Conservation (phyloP, 2,113 vertebrate genomes). For the Myanophis thanlyinensis region DNA sequence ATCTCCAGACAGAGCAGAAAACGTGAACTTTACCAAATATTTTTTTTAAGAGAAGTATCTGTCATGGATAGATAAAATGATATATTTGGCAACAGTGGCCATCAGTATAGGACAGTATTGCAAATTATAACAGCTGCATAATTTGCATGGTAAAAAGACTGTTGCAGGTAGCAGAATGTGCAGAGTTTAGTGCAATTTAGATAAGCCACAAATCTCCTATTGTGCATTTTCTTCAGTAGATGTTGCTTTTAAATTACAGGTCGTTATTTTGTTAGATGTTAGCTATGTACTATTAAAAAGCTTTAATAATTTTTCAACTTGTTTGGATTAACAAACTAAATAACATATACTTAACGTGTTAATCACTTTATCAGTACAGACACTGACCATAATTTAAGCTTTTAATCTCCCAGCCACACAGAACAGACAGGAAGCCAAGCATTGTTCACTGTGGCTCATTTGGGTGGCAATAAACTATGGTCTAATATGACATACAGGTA, state of each 20-base stretch:
- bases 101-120: neutral
- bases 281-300: neutral
- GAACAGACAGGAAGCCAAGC: neutral
- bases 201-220: neutral
- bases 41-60: neutral
- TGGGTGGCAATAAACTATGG: neutral
- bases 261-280: neutral
- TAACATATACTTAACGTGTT: neutral
- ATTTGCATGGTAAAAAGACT: neutral
- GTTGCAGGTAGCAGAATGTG: neutral
- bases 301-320: neutral
- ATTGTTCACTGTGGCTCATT: neutral
- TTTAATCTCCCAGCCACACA: neutral
- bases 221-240: neutral
- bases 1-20: neutral
- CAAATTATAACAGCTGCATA: neutral
- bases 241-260: neutral
- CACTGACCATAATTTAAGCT: neutral
- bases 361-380: neutral
- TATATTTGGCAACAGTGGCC: neutral
- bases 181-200: neutral
- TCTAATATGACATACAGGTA: neutral
- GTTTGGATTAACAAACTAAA: neutral
- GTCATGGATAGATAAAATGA: neutral
- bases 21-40: neutral